Evolutionary conservation across 2,797 vertebrate species (phyloP).

Genomic region (Tachyglossus aculeatus): DNA sequence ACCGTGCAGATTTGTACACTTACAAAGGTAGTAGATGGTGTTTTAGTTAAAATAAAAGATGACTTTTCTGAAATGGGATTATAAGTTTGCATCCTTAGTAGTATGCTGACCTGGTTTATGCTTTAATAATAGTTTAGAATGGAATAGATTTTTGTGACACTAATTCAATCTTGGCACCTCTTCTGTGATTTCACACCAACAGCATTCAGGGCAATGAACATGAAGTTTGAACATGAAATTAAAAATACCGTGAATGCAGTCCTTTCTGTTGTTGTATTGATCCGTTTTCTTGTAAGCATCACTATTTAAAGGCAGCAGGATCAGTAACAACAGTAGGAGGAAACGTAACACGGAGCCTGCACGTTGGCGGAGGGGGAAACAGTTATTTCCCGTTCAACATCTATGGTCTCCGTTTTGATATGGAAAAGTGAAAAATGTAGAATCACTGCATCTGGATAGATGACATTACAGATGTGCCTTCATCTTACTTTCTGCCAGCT

Average conservation of each 20-base stretch:
- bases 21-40: too few species aligned
- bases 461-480: not conserved
- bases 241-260: not conserved
- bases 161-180: not conserved
- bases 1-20: too few species aligned
- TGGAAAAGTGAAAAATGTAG: not conserved
- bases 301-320: not conserved
- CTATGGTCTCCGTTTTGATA: not conserved
- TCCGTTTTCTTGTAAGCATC: not conserved
- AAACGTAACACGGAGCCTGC: not conserved
- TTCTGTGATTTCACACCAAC: not conserved
- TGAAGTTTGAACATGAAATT: not conserved
- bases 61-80: too few species aligned
- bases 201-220: not conserved
- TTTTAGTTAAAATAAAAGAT: too few species aligned
- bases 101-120: too few species aligned
- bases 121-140: too few species aligned
- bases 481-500: not conserved
- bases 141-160: too few species aligned
- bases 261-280: not conserved
- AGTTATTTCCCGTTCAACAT: not conserved
- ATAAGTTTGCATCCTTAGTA: too few species aligned
- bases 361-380: not conserved
- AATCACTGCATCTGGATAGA: not conserved
- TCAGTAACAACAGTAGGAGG: not conserved